These are phyloP conservation scores for Drosophila punjabiensis DNA, from an alignment of 1,140 invertebrate species.

Conservation along the genomic window DNA sequence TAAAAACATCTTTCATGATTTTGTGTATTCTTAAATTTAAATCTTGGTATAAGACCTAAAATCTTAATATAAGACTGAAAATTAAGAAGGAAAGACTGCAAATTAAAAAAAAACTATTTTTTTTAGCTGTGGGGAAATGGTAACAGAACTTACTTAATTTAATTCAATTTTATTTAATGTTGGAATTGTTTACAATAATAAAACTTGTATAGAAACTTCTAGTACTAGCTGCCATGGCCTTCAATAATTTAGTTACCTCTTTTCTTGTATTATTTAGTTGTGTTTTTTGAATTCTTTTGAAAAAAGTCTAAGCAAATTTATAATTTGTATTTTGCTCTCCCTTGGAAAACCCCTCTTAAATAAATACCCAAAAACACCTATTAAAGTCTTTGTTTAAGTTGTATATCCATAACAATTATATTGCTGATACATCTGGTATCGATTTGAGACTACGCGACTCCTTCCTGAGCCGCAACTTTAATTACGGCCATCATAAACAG, in stretches of 20 bases:
- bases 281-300: not conserved
- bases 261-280: not conserved
- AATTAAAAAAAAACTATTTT: no score
- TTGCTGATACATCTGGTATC: conserved; percentile 36
- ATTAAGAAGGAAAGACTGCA: no score
- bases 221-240: no score
- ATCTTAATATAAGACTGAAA: no score
- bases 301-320: not conserved
- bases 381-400: not conserved
- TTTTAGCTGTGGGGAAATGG: no score
- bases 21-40: no score
- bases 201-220: no score
- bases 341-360: accelerated
- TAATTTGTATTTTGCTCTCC: not conserved
- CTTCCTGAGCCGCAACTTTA: conserved; percentile 37
- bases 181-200: no score
- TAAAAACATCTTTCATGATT: no score
- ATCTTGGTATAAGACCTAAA: no score
- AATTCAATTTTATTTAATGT: no score
- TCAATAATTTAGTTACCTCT: not conserved
- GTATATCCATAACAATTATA: not conserved
- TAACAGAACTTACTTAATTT: not conserved
- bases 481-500: conserved; percentile 49
- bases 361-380: not conserved
- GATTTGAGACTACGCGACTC: conserved; percentile 23